These are phyloP conservation scores for Porphyrio hochstetteri DNA, from an alignment of 2,113 vertebrate genomes.

Conservation along the genomic window DNA sequence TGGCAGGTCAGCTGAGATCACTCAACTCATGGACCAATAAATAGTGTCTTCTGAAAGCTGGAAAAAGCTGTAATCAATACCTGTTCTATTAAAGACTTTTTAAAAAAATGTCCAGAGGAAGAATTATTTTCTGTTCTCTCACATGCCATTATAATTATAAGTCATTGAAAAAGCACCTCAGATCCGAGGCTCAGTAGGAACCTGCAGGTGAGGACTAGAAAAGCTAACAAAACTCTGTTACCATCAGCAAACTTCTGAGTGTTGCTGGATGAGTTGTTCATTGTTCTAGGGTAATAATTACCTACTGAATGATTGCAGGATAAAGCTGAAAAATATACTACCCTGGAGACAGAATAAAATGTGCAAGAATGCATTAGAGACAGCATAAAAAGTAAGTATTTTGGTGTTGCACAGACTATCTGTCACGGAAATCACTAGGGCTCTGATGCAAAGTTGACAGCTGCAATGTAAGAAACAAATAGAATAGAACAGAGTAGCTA, in stretches of 20 bases:
- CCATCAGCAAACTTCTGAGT: neutral
- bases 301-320: neutral
- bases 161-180: neutral
- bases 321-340: neutral
- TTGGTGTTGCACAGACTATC: neutral
- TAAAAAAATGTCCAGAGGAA: neutral
- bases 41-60: slow-evolving; percentile 36
- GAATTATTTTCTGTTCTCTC: slow-evolving; percentile 5
- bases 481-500: neutral
- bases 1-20: slow-evolving; percentile 15
- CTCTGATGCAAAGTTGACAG: slow-evolving; percentile 3
- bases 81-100: neutral
- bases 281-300: slow-evolving; percentile 32
- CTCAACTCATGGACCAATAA: slow-evolving; percentile 22
- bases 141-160: slow-evolving; percentile 1
- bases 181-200: neutral
- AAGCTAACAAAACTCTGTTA: neutral
- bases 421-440: slow-evolving; percentile 15
- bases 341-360: slow-evolving; percentile 8
- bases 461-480: neutral
- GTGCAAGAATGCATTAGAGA: neutral
- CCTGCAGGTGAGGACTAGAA: neutral
- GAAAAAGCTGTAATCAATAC: slow-evolving; percentile 45
- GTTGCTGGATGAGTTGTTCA: slow-evolving; percentile 10
- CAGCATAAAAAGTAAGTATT: slow-evolving; percentile 16